Percentiles rank a stretch among this genome's conserved stretches.
These are phyloP conservation scores for Cynodonichthys magdalenae DNA, from an alignment of 2,797 vertebrate species.

Conservation along the genomic window DNA sequence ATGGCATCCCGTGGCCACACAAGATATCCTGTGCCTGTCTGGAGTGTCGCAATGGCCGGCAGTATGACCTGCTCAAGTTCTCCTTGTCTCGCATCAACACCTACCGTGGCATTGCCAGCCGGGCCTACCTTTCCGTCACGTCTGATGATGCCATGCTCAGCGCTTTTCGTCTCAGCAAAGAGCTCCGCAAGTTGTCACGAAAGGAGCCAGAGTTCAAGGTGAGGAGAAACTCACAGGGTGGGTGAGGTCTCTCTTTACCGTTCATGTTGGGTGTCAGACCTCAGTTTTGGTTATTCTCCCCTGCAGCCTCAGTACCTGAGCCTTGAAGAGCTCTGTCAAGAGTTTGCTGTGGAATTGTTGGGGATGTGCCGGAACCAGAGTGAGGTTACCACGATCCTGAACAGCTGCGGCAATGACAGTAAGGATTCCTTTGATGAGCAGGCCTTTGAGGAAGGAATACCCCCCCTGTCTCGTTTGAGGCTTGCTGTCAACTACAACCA, in stretches of 20 bases:
- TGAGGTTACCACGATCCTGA: constrained; percentile 89
- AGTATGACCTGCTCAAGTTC: constrained; percentile 92
- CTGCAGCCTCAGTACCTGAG: constrained; percentile 88
- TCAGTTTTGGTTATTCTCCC: constrained; percentile 7
- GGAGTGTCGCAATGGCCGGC: constrained; percentile 88
- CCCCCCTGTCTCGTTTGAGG: constrained; percentile 87
- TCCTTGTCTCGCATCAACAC: constrained; percentile 94
- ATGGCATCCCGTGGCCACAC: constrained; percentile 87
- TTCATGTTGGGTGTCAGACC: background rate
- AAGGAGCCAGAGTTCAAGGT: constrained; percentile 95
- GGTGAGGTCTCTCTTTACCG: background rate
- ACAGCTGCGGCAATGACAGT: constrained; percentile 80
- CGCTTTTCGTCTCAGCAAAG: constrained; percentile 88
- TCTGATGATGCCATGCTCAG: constrained; percentile 89
- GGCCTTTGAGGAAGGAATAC: constrained; percentile 91
- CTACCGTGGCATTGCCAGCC: constrained; percentile 90
- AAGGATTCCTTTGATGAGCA: constrained; percentile 79
- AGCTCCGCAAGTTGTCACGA: constrained; percentile 87
- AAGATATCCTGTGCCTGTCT: constrained; percentile 89
- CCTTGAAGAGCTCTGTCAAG: constrained; percentile 88
- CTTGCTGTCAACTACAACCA: constrained; percentile 91
- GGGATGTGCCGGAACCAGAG: constrained; percentile 95
- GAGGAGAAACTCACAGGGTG: constrained; percentile 1
- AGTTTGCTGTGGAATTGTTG: constrained; percentile 90
- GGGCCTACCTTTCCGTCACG: constrained; percentile 88